Percentiles rank a stretch among this genome's conserved stretches.
Evolutionary conservation across 2,113 vertebrate species (phyloP).

Genomic region (Prionailurus bengalensis): DNA sequence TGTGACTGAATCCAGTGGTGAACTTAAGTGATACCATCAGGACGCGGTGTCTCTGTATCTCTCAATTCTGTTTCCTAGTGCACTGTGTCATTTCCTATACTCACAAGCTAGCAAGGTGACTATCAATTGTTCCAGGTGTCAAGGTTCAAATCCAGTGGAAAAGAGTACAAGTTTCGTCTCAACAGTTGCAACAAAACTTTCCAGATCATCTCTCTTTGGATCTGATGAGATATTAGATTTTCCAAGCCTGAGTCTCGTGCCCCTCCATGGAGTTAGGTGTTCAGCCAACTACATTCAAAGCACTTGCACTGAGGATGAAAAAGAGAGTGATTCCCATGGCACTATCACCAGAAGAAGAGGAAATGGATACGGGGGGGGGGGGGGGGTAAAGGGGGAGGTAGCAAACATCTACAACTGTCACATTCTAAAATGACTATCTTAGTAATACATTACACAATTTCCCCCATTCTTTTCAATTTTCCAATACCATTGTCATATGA

Average conservation of each 20-base stretch:
- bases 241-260: neutral
- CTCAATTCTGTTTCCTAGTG: neutral
- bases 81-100: neutral
- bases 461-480: neutral
- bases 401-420: neutral
- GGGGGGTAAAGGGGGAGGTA: neutral
- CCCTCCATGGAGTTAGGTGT: neutral
- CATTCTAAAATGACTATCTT: neutral
- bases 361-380: neutral
- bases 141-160: neutral
- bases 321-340: neutral
- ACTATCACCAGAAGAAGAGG: neutral
- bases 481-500: neutral
- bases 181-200: neutral
- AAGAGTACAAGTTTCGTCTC: neutral
- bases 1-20: neutral
- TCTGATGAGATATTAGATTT: slow-evolving; percentile 9
- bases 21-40: neutral
- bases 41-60: neutral
- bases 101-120: neutral
- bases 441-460: neutral
- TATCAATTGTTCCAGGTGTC: neutral
- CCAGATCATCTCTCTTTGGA: neutral
- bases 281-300: neutral
- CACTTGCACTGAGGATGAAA: neutral